phyloP scores from a whole-genome alignment of 2,797 vertebrate species.

The Chromis chromis region DNA sequence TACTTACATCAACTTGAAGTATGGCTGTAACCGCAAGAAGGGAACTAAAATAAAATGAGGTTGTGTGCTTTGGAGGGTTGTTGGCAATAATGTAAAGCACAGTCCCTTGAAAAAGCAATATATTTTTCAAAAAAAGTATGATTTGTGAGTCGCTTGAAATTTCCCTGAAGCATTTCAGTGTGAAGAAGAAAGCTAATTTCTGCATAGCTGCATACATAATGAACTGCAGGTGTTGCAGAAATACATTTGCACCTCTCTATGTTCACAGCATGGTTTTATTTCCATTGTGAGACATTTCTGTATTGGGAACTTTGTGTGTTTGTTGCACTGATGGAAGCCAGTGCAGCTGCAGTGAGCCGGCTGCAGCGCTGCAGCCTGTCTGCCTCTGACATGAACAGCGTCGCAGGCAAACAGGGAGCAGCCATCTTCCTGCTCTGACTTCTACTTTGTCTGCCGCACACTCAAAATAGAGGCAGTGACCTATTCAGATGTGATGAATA shows the following conservation, averaged over 20 bases:
- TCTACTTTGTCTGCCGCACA: constrained; percentile 70
- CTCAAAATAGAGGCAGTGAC: constrained; percentile 80
- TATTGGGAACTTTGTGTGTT: constrained; percentile 7
- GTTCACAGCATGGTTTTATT: background rate
- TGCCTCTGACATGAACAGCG: constrained; percentile 47
- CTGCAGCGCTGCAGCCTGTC: constrained; percentile 37
- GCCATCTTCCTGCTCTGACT: constrained; percentile 56
- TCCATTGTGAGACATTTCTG: constrained; percentile 8
- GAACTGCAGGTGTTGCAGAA: background rate
- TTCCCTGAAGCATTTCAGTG: background rate
- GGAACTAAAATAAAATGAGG: background rate
- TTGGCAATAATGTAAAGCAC: background rate
- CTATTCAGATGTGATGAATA: constrained; percentile 84
- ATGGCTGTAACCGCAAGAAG: background rate
- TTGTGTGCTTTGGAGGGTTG: background rate
- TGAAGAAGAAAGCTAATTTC: background rate
- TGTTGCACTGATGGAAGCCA: constrained; percentile 32
- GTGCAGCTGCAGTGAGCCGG: constrained; percentile 15
- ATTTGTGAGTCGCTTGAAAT: background rate
- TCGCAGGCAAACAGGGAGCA: constrained; percentile 50
- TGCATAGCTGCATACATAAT: constrained; percentile 1
- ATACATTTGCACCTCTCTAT: constrained; percentile 3
- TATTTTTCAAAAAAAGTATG: background rate
- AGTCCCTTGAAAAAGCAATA: background rate
- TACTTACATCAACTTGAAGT: constrained; percentile 23